Evolutionary conservation across 2,113 vertebrate species (phyloP).

Genomic region (Phaetusa simplex): DNA sequence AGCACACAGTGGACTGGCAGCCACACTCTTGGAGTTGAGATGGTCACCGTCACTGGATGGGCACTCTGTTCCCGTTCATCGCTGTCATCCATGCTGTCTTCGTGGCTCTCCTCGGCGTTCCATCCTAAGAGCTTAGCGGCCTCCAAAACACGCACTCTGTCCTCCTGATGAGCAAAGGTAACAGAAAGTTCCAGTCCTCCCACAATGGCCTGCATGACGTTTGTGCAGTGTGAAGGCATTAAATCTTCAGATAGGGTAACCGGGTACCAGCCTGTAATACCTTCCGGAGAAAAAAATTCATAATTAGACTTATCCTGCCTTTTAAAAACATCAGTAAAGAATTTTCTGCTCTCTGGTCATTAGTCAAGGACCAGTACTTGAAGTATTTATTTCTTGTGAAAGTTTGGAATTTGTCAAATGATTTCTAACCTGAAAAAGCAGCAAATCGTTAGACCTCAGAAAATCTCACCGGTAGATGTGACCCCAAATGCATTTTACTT

Average conservation of each 20-base stretch:
- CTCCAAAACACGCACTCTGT: constrained; percentile 84
- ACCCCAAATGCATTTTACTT: background rate
- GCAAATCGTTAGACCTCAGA: background rate
- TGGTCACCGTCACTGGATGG: constrained; percentile 57
- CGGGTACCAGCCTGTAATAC: constrained; percentile 92
- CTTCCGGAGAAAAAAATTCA: constrained; percentile 55
- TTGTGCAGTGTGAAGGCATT: background rate
- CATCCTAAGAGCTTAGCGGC: constrained; percentile 83
- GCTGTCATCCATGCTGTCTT: constrained; percentile 10
- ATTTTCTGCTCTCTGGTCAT: background rate
- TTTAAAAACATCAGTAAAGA: background rate
- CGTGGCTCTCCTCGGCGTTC: constrained; percentile 45
- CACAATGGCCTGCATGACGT: constrained; percentile 64
- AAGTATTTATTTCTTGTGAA: background rate
- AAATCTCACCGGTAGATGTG: background rate
- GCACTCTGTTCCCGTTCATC: background rate
- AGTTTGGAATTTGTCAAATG: background rate
- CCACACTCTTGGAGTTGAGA: constrained; percentile 86
- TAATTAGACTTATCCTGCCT: background rate
- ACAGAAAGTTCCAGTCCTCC: constrained; percentile 89
- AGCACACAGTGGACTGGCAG: constrained; percentile 84
- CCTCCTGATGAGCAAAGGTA: constrained; percentile 80
- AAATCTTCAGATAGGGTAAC: constrained; percentile 69
- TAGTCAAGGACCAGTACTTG: background rate
- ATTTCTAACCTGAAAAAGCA: background rate